A percentile compares a stretch with the other conserved stretches of the same genome.
These are phyloP conservation scores for Andrena bucephala DNA, from an alignment of 2,888 invertebrate species.

Conservation along the genomic window DNA sequence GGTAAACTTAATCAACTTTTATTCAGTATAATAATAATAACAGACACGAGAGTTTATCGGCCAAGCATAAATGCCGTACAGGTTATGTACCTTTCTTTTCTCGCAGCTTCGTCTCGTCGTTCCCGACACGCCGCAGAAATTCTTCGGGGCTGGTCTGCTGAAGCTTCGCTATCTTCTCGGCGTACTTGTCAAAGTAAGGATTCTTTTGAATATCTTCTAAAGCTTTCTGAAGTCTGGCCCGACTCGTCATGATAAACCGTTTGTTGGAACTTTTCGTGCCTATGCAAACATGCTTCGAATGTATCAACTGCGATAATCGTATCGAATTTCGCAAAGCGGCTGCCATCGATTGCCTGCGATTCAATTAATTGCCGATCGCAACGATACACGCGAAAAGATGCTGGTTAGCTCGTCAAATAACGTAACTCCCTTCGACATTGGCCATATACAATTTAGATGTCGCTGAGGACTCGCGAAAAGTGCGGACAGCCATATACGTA, in stretches of 20 bases:
- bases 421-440: background rate
- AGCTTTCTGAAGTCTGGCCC: constrained; percentile 84
- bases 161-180: constrained; percentile 90
- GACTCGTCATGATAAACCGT: constrained; percentile 84
- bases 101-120: constrained; percentile 82
- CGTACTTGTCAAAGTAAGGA: constrained; percentile 94
- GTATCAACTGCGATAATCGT: constrained; percentile 29
- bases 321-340: constrained; percentile 51
- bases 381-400: background rate
- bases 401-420: background rate
- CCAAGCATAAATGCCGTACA: background rate
- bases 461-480: constrained; percentile 34
- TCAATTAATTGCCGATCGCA: constrained; percentile 6
- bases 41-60: background rate
- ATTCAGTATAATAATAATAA: constrained; percentile 4
- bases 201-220: constrained; percentile 87
- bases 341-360: constrained; percentile 67
- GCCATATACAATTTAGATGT: constrained; percentile 41
- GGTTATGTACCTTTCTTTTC: constrained; percentile 80
- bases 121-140: constrained; percentile 89
- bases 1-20: constrained; percentile 3
- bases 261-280: constrained; percentile 41
- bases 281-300: constrained; percentile 36
- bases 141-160: constrained; percentile 92
- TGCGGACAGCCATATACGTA: constrained; percentile 15